Conservation (phyloP, 2,113 vertebrate species). For the Alexandromys fortis region DNA sequence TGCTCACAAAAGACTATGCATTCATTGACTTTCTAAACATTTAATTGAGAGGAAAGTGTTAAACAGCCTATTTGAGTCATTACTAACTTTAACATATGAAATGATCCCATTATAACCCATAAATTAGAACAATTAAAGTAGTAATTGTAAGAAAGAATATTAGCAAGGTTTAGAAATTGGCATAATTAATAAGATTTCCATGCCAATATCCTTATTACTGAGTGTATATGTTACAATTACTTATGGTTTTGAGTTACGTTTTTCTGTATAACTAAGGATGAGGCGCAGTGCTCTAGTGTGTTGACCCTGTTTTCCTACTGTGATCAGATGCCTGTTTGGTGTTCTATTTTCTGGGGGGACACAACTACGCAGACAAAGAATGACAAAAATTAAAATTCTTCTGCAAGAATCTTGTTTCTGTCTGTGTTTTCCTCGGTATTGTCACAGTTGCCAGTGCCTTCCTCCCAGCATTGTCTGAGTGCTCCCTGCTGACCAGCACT, state of each 20-base stretch:
- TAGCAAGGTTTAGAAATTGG: neutral
- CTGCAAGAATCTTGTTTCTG: neutral
- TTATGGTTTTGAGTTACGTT: neutral
- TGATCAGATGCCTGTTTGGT: neutral
- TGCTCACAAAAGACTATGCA: neutral
- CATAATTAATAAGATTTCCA: neutral
- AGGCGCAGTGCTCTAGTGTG: neutral
- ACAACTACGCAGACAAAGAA: neutral
- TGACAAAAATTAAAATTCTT: neutral
- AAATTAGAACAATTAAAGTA: neutral
- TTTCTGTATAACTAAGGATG: neutral
- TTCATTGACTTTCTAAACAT: neutral
- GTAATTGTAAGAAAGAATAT: neutral
- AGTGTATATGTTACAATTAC: neutral
- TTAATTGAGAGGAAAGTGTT: neutral
- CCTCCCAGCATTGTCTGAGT: neutral
- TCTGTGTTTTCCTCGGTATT: neutral
- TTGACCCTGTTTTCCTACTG: neutral
- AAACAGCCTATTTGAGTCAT: neutral
- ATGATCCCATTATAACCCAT: neutral
- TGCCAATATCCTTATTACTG: neutral
- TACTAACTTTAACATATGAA: neutral
- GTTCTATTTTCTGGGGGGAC: neutral
- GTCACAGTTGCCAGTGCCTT: too few species aligned
- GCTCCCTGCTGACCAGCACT: neutral